Evolutionary conservation across 2,797 vertebrate genomes (phyloP), one percentile per base, ranked within the genome.

Genomic region (Sternotherus odoratus): DNA sequence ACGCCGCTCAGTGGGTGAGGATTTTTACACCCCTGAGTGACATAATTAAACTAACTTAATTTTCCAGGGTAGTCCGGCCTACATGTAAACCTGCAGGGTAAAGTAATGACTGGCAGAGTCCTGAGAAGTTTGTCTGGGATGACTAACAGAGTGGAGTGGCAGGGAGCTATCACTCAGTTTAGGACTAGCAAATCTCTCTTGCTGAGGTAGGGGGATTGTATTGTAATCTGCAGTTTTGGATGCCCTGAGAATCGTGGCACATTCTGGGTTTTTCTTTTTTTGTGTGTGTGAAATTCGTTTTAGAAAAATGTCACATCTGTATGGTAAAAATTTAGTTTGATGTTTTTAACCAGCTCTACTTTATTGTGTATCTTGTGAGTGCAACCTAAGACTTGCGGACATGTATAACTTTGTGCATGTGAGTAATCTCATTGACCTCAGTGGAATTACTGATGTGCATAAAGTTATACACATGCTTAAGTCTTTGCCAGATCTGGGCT

Each of bases 361-460:
- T 49, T 92, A 0, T 33, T 30, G 4, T 46, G 33, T 79, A 89
- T 12, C 4, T 24, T 46, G 26, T 17, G 72, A 21, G n/a, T 39
- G 43, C 21, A 63, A 24, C 24, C 43, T 92, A 77, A 92, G 54
- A 53, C 49, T 84, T 94, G n/a, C 54, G 26, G 86, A 85, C 51
- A 39, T 3, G 0, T 8, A 1, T 77, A 69, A 78, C 39, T 79
- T 89, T 60, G 28, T 85, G 16, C 11, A 8, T 79, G 66, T 60
- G 48, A 91, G 60, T 49, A 85, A 26, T 74, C n/a, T 12, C 13
- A 81, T 30, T 74, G 54, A 63, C 33, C 93, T 91, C 48, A 89
- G 8, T 33, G 77, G 63, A 75, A 17, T 5, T 56, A 4, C 4
- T 60, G 74, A 83, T 0, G 0, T 1, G 1, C n/a, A 17, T 5